These are phyloP conservation scores for Aphodius sticticus DNA, from an alignment of 2,888 invertebrate genomes.

Conservation along the genomic window DNA sequence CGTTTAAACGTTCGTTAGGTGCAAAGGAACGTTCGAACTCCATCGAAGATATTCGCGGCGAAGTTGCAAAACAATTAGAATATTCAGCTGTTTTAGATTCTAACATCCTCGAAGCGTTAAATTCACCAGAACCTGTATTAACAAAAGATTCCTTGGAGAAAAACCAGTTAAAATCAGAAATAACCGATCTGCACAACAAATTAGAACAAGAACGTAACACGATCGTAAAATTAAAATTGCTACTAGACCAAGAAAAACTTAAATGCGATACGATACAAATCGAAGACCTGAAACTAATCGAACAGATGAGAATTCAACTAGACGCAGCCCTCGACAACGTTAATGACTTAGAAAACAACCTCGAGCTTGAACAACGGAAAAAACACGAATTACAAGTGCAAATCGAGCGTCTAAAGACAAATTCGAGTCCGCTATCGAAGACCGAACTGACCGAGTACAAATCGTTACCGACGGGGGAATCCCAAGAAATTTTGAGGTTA, in stretches of 20 bases:
- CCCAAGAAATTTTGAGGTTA: slow-evolving; percentile 46
- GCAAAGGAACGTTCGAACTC: slow-evolving; percentile 51
- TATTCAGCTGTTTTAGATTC: slow-evolving; percentile 68
- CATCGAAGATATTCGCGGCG: slow-evolving; percentile 64
- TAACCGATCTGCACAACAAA: slow-evolving; percentile 59
- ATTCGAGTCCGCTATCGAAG: slow-evolving; percentile 41
- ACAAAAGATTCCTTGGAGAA: slow-evolving; percentile 23
- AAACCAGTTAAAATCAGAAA: background rate
- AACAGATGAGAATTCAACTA: slow-evolving; percentile 70
- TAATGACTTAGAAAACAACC: slow-evolving; percentile 67
- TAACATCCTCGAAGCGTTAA: slow-evolving; percentile 66
- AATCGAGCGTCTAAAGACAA: slow-evolving; percentile 46
- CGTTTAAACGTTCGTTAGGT: slow-evolving; percentile 48
- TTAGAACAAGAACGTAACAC: slow-evolving; percentile 63
- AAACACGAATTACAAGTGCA: slow-evolving; percentile 55
- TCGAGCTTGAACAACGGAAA: slow-evolving; percentile 64
- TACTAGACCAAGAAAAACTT: slow-evolving; percentile 67
- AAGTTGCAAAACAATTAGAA: slow-evolving; percentile 67
- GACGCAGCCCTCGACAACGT: slow-evolving; percentile 72
- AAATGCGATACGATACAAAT: slow-evolving; percentile 65
- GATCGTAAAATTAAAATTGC: slow-evolving; percentile 65
- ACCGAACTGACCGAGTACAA: slow-evolving; percentile 55
- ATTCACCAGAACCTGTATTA: slow-evolving; percentile 57
- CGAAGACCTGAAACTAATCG: slow-evolving; percentile 73
- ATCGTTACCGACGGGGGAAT: slow-evolving; percentile 48